Evolutionary conservation across 2,797 vertebrate genomes (phyloP).

Genomic region (Pygocentrus nattereri): DNA sequence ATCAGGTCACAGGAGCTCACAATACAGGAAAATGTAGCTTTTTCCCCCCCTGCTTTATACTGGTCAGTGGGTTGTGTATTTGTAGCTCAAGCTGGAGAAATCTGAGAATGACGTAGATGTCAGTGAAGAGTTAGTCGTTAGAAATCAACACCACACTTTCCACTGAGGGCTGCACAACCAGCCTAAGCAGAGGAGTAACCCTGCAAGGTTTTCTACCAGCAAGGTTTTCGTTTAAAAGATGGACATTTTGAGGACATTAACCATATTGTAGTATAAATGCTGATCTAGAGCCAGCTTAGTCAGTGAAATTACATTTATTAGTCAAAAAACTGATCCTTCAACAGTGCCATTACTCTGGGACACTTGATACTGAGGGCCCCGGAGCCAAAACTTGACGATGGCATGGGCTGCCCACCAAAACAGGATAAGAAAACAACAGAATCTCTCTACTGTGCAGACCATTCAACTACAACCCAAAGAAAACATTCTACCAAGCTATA

Average conservation of each 20-base stretch:
- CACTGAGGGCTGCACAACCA: neutral
- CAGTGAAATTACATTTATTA: no score
- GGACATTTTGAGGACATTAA: neutral
- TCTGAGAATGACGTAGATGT: constrained; percentile 15
- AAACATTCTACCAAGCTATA: neutral
- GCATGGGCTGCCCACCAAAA: neutral
- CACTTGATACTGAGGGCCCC: neutral
- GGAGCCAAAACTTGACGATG: neutral
- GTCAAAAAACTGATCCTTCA: no score
- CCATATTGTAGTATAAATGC: neutral
- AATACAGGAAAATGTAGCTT: neutral
- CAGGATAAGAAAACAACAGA: neutral
- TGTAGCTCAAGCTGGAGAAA: neutral
- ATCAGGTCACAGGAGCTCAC: constrained; percentile 11
- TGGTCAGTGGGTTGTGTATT: neutral
- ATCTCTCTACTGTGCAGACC: neutral
- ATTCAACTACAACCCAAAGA: neutral
- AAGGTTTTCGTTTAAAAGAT: neutral
- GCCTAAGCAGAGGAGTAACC: neutral
- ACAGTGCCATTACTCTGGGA: neutral
- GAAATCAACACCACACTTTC: constrained; percentile 21
- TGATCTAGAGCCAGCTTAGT: no score
- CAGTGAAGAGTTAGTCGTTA: constrained; percentile 21
- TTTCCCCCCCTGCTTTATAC: neutral
- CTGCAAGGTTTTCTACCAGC: neutral